Base-by-base conservation (phyloP, 2,888 invertebrate species). In the Xestia xanthographa region DNA sequence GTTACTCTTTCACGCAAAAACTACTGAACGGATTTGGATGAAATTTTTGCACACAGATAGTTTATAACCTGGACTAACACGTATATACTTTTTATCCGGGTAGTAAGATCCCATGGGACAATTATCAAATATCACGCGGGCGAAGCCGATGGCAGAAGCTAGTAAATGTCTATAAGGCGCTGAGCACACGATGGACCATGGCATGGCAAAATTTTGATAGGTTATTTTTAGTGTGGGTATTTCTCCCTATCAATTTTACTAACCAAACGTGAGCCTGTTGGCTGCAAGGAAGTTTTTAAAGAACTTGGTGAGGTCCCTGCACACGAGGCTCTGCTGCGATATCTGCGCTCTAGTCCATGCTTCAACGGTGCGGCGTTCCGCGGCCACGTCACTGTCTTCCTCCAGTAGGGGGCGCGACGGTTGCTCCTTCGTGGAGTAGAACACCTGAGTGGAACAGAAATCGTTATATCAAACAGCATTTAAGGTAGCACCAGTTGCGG, bases 211-310 rank as follows among this genome's bases (percentile, higher is more conserved):
- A 20, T 11, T 5, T 26, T 26, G 3, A 56, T 26, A 2, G 26
- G 14, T 56, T 56, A 6, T 14, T 14, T 50, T 6, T 56, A 5
- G 26, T 12, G 26, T 26, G 26, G 4, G 29, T 29, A 58, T 29
- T 34, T 60, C 38, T 38, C n/a, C 12, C 17, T n/a, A 17, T n/a
- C 9, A 12, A 5, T 12, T 70, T 20, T 45, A 71, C 71, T 70
- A 20, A 96, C 97, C 96, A 65, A 97, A 94, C 0, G 97, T 97
- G 2, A 98, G 95, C 78, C 98, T 97, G 92, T 98, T 98, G 0
- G 99, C 99, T 0, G 98, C 99, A 38, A 98, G 92, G 80, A 98
- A 97, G 0, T 96, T 93, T 3, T 97, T 97, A 90, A 98, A 99
- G 90, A 97, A 97, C 92, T 99, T 99, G 17, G 98, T 98, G 45